Evolutionary conservation across 2,113 vertebrate species (phyloP).

Genomic region (Xiphophorus hellerii): DNA sequence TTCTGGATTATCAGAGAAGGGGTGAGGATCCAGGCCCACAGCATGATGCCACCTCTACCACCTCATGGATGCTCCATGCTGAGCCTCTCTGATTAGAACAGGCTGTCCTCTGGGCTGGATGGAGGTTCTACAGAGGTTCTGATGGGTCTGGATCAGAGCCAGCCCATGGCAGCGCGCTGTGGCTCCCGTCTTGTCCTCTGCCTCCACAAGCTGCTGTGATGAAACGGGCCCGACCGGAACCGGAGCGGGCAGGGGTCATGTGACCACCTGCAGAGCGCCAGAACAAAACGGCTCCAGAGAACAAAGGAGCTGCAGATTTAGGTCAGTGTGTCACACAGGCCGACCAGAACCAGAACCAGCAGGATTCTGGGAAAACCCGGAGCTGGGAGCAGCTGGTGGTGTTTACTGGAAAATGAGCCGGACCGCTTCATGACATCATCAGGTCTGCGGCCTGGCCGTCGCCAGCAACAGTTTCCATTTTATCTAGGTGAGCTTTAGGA

Average conservation of each 20-base stretch:
- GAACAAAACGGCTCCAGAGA: conserved; percentile 20
- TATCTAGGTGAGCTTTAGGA: too few relatives aligned
- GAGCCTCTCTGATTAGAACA: too few relatives aligned
- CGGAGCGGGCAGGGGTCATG: conserved; percentile 11
- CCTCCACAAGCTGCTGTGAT: not conserved
- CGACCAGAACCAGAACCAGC: not conserved
- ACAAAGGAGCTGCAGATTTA: conserved; percentile 45
- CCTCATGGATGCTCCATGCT: too few relatives aligned
- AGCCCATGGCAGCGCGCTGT: not conserved
- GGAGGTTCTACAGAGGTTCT: too few relatives aligned
- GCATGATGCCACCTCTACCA: too few relatives aligned
- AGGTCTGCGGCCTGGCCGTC: too few relatives aligned
- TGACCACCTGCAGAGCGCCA: conserved; percentile 1
- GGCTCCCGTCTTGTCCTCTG: not conserved
- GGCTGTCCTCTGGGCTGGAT: too few relatives aligned
- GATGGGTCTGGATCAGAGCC: too few relatives aligned
- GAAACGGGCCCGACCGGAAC: not conserved
- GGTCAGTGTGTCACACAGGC: conserved; percentile 52
- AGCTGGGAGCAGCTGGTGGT: not conserved
- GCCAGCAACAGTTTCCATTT: too few relatives aligned
- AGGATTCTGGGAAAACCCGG: not conserved
- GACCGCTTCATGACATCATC: not conserved
- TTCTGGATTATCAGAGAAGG: too few relatives aligned
- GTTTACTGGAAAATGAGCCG: too few relatives aligned
- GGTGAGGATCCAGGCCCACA: too few relatives aligned